Evolutionary conservation across 2,888 invertebrate species (phyloP), one percentile per base, ranked within the genome.

Genomic region (Drosophila ezoana): DNA sequence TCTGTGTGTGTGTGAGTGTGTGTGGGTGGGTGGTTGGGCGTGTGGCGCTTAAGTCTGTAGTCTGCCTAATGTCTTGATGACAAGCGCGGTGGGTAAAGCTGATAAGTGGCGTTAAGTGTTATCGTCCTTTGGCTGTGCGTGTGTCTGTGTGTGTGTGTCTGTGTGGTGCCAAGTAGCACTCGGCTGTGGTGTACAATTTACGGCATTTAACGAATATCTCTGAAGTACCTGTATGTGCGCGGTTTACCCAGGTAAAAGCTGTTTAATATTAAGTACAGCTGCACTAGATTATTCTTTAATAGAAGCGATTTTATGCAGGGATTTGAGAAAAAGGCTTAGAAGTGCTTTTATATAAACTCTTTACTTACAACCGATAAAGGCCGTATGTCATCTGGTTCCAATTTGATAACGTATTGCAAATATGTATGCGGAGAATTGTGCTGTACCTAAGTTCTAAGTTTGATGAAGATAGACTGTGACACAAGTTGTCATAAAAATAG

Each of bases 91-190:
- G 53, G 41, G 5, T 51, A 62, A 76, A 60, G 63, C 62, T 80
- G 80, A 76, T 86, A 80, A 76, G 64, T 72, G 69, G 68, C 67
- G 63, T 72, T 77, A 86, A 80, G 84, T 77, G 71, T 76, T 73
- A 65, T 81, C 68, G 63, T 63, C 68, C 35, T 57, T 35, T 58
- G 44, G 64, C 48, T 41, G 20, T 52, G 47, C 37, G 28, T 28
- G 28, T 28, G 2, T 28, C 28, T 11, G 20, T 11, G 41, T 43
- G 18, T 38, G 28, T 58, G 16, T 59, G 13, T 58, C n/a, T 59
- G 13, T 23, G 32, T 41, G 41, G 18, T 58, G 28, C 28, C n/a
- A 14, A 37, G 23, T 18, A 11, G 8, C 28, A 28, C 28, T 8
- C 23, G 35, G 18, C 14, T 4, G 11, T 28, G 48, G 14, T 18